phyloP scores from a whole-genome alignment of 2,888 invertebrate species.

The Sesia bembeciformis region DNA sequence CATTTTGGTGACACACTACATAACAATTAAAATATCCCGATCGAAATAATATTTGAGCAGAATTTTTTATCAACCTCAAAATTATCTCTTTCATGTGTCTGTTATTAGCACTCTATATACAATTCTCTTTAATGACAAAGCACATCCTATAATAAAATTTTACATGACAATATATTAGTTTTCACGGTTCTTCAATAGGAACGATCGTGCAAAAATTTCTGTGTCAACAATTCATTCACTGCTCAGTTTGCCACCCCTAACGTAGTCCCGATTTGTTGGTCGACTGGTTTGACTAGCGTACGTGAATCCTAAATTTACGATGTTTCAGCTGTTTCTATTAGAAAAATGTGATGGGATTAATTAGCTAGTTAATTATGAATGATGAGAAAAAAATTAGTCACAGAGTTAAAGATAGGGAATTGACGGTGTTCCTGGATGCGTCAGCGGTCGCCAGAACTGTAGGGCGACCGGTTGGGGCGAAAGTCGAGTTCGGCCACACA shows the following conservation, averaged over 20 bases:
- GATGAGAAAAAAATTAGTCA: constrained; percentile 26
- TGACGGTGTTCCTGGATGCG: constrained; percentile 63
- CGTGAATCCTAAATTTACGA: neutral
- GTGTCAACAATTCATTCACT: constrained; percentile 32
- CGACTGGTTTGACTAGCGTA: constrained; percentile 9
- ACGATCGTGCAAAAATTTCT: constrained; percentile 28
- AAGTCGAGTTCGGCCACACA: constrained; percentile 63
- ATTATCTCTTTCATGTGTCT: constrained; percentile 2
- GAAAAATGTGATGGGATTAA: no score
- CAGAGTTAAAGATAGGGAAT: constrained; percentile 46
- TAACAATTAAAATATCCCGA: no score
- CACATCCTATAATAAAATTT: constrained; percentile 18
- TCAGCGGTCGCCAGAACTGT: constrained; percentile 60
- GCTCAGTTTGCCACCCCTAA: constrained; percentile 26
- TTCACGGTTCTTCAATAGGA: constrained; percentile 26
- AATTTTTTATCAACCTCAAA: constrained; percentile 4
- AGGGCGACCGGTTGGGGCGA: constrained; percentile 73
- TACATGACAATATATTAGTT: constrained; percentile 23
- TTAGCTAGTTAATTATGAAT: no score
- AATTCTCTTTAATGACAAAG: constrained; percentile 30
- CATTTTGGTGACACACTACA: no score
- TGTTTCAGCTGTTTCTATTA: neutral
- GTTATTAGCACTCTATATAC: constrained; percentile 6
- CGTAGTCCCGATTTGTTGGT: constrained; percentile 14
- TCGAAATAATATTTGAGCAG: no score